Evolutionary conservation across 2,113 vertebrate species (phyloP).

Genomic region (Perca fluviatilis): DNA sequence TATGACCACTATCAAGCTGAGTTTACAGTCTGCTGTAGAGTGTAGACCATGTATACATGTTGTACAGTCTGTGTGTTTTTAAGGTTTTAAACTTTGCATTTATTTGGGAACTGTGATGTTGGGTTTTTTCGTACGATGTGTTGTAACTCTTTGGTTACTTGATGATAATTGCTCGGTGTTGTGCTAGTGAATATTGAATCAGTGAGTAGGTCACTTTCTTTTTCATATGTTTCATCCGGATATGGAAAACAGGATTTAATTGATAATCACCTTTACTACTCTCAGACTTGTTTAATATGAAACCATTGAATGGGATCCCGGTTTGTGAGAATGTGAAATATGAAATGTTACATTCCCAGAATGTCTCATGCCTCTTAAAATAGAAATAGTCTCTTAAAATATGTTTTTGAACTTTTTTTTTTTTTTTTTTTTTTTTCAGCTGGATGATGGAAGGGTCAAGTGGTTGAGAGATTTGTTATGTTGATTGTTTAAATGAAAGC

Average conservation of each 20-base stretch:
- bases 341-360: slow-evolving; percentile 24
- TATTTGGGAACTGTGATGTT: not conserved
- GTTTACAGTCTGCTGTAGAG: slow-evolving; percentile 16
- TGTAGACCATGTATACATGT: slow-evolving; percentile 32
- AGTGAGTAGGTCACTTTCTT: slow-evolving; percentile 6
- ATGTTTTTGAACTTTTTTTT: not conserved
- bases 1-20: slow-evolving; percentile 43
- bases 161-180: not conserved
- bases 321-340: slow-evolving; percentile 7
- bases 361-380: no score
- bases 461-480: not conserved
- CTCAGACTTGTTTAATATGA: not conserved
- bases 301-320: not conserved
- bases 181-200: slow-evolving; percentile 16
- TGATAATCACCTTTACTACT: not conserved
- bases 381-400: no score
- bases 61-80: slow-evolving; percentile 37
- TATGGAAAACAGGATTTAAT: not conserved
- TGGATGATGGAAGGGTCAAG: not conserved
- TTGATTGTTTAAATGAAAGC: slow-evolving; percentile 32
- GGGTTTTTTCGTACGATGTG: slow-evolving; percentile 25
- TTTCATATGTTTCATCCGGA: not conserved
- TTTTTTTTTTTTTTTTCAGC: not conserved
- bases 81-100: not conserved
- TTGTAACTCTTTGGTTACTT: not conserved